Conservation (phyloP, 92 coral and sea anemone genomes). For the Porites evermanni region DNA sequence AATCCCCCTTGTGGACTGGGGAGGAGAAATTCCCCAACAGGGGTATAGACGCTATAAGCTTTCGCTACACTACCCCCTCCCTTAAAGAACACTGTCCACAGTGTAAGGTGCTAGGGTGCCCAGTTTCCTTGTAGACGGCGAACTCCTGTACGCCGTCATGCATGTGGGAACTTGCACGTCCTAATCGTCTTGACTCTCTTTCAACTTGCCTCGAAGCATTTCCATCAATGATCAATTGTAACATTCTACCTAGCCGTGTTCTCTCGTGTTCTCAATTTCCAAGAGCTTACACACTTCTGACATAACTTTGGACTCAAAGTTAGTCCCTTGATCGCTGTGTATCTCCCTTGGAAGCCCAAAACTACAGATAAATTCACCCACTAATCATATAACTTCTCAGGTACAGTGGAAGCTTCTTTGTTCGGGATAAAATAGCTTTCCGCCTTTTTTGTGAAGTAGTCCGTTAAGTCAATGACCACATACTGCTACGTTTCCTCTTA, state of each 20-base stretch:
- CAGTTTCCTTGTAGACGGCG: too few relatives aligned
- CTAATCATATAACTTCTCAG: constrained; percentile 36
- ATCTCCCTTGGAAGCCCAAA: constrained; percentile 7
- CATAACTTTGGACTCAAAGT: constrained; percentile 62
- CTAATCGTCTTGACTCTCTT: constrained; percentile 25
- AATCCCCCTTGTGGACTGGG: too few relatives aligned
- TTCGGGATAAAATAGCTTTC: constrained; percentile 47
- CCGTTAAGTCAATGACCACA: constrained; percentile 35
- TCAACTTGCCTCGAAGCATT: constrained; percentile 35
- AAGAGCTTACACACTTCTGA: constrained; percentile 49
- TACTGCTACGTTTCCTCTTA: constrained; percentile 19
- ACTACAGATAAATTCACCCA: constrained; percentile 32
- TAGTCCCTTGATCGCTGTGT: constrained; percentile 50
- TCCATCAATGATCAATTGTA: constrained; percentile 32
- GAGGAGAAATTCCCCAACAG: too few relatives aligned
- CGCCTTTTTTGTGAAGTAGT: constrained; percentile 51
- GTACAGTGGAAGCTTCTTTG: constrained; percentile 55
- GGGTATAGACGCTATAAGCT: too few relatives aligned
- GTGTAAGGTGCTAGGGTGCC: too few relatives aligned
- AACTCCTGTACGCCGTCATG: constrained; percentile 7
- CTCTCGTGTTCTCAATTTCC: constrained; percentile 54
- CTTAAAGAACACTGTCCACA: too few relatives aligned
- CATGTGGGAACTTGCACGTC: constrained; percentile 13
- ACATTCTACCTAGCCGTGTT: constrained; percentile 64
- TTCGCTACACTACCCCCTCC: too few relatives aligned